These are phyloP conservation scores for Odontomyia ornata DNA, from an alignment of 2,888 invertebrate species.

Conservation along the genomic window DNA sequence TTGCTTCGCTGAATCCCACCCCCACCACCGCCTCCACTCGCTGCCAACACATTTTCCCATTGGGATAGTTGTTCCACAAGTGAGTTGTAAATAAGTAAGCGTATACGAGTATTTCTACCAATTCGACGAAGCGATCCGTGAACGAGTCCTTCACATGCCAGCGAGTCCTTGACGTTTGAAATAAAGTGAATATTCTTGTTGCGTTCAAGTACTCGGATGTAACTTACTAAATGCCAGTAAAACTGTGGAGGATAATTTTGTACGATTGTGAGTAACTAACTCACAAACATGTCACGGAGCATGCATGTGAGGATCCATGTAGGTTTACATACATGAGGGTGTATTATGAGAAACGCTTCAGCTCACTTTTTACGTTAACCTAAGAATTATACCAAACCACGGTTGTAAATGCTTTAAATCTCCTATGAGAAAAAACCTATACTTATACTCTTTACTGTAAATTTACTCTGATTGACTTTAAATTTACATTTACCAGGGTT, in stretches of 20 bases:
- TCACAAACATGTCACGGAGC: neutral
- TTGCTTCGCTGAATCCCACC: too few relatives aligned
- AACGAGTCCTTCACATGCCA: slow-evolving; percentile 39
- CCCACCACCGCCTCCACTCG: too few relatives aligned
- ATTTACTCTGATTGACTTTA: too few relatives aligned
- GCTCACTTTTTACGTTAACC: neutral
- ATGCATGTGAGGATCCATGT: neutral
- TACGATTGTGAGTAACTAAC: neutral
- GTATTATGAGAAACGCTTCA: neutral
- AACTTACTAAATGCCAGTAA: slow-evolving; percentile 46
- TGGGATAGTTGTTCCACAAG: neutral
- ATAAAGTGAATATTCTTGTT: slow-evolving; percentile 50
- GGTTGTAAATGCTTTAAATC: too few relatives aligned
- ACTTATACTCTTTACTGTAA: too few relatives aligned
- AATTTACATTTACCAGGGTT: too few relatives aligned
- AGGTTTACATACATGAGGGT: neutral
- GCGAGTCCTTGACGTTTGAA: slow-evolving; percentile 37
- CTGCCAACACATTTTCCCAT: too few relatives aligned
- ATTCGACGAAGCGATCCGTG: slow-evolving; percentile 47
- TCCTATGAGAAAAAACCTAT: too few relatives aligned
- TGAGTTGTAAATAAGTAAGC: slow-evolving; percentile 17
- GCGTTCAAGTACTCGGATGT: slow-evolving; percentile 49
- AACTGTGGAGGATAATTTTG: neutral
- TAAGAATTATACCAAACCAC: neutral
- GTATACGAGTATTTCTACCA: slow-evolving; percentile 44